A percentile compares a stretch with the other conserved stretches of the same genome.
These are phyloP conservation scores for Gila robusta DNA, from an alignment of 2,797 vertebrate genomes.

Conservation along the genomic window DNA sequence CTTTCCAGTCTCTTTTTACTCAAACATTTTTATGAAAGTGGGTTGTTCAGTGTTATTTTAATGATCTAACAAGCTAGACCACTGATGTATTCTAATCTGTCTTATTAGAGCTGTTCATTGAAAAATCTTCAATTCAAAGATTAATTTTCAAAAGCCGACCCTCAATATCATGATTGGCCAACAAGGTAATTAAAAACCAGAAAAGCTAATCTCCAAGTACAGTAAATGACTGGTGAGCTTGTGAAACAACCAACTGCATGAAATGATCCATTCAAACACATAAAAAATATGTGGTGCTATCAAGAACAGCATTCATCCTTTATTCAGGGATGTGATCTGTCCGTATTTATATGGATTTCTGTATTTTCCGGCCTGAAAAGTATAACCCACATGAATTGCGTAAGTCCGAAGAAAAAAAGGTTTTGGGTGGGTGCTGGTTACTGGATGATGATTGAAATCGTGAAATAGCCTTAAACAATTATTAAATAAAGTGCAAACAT, in stretches of 20 bases:
- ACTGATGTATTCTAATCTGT: slow-evolving; percentile 8
- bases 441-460: background rate
- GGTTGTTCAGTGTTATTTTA: slow-evolving; percentile 5
- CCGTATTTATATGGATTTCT: background rate
- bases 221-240: slow-evolving; percentile 22
- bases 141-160: slow-evolving; percentile 15
- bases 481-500: background rate
- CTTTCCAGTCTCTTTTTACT: background rate
- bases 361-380: background rate
- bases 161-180: background rate
- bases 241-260: slow-evolving; percentile 14
- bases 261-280: background rate
- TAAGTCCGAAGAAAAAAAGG: background rate
- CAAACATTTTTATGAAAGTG: slow-evolving; percentile 9
- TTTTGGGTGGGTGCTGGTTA: background rate
- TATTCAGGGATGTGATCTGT: background rate
- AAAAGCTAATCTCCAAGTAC: slow-evolving; percentile 9
- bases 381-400: background rate
- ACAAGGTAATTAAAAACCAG: slow-evolving; percentile 32
- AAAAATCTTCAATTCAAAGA: slow-evolving; percentile 22
- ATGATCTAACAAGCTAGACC: background rate
- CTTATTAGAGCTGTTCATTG: slow-evolving; percentile 18
- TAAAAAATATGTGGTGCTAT: background rate
- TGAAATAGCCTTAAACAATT: background rate
- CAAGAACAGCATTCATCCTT: background rate